Conservation (phyloP, 2,888 invertebrate genomes). For the Cephus nigrinus region DNA sequence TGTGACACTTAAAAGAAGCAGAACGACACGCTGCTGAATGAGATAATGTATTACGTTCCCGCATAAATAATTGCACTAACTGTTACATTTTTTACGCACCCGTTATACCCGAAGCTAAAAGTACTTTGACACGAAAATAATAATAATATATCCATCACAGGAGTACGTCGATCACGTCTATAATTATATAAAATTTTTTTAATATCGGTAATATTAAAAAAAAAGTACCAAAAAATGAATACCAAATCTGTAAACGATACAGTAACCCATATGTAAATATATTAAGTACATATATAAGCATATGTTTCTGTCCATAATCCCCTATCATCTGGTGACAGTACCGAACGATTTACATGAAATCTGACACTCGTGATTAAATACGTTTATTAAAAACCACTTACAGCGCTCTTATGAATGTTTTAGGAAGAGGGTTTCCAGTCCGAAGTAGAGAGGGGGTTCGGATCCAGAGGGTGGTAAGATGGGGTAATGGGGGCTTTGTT, state of each 20-base stretch:
- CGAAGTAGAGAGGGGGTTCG: slow-evolving; percentile 31
- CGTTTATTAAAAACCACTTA: slow-evolving; percentile 62
- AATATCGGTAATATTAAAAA: not conserved
- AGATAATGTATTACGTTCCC: slow-evolving; percentile 38
- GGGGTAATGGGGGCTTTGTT: slow-evolving; percentile 62
- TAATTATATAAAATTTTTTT: not conserved
- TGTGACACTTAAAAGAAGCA: not conserved
- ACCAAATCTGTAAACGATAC: not conserved
- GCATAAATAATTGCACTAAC: slow-evolving; percentile 53
- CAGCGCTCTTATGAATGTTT: slow-evolving; percentile 56
- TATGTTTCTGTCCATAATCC: slow-evolving; percentile 18
- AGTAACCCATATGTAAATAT: not conserved
- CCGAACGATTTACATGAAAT: slow-evolving; percentile 50
- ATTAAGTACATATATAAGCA: not conserved
- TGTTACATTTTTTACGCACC: slow-evolving; percentile 31
- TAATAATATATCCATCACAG: not conserved
- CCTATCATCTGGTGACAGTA: slow-evolving; percentile 35
- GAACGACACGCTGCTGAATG: slow-evolving; percentile 34
- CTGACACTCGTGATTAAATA: slow-evolving; percentile 59
- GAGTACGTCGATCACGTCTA: not conserved
- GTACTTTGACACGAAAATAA: not conserved
- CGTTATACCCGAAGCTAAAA: not conserved
- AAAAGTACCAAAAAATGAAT: not conserved
- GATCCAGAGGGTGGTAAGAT: slow-evolving; percentile 43
- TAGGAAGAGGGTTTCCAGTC: slow-evolving; percentile 37